Evolutionary conservation across 2,113 vertebrate species (phyloP), one percentile per base, ranked within the genome.

Genomic region (Pleuronectes platessa): DNA sequence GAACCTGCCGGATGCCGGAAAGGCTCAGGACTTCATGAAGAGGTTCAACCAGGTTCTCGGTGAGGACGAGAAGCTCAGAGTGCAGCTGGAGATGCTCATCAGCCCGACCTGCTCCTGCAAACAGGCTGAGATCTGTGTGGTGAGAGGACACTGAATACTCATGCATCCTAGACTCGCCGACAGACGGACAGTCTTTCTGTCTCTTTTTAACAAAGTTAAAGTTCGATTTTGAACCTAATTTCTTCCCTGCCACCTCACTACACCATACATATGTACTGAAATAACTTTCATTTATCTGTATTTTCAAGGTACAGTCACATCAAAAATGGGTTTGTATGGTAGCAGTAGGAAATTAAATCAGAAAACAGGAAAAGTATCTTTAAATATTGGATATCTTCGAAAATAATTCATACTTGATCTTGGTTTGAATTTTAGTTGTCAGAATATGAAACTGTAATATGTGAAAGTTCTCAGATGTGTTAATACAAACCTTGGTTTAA

Each of bases 21-120:
- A 99, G 92, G 98, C 98, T 79, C 98, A 99, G 93, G 97, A 99
- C 94, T 99, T 99, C 93, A 97, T 99, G 94, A 99, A 99, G 92
- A 99, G 96, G 87, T 99, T 99, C 88, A 99, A 99, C 82, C 98
- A 99, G 85, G 98, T 97, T 89, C 95, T 99, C 10, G 97, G 97
- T 59, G 98, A 99, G 27, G 98, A 99, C 79, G 98, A 99, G 92
- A 99, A 99, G 85, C 95, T 99, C 40, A 84, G 97, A 60, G 93
- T 94, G 73, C 98, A 98, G 60, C 94, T 99, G 77, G 97, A 99
- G 27, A 92, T 96, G 68, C 93, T 99, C 76, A 99, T 99, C 89
- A 99, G 97, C 67, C 97, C 97, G 1, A 97, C 98, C 0, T 99
- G 98, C 92, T 99, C 98, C 20, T 99, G 98, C 91, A 99, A 98